Base-by-base conservation (phyloP, 64 coral and sea anemone species). In the Pachyseris speciosa region DNA sequence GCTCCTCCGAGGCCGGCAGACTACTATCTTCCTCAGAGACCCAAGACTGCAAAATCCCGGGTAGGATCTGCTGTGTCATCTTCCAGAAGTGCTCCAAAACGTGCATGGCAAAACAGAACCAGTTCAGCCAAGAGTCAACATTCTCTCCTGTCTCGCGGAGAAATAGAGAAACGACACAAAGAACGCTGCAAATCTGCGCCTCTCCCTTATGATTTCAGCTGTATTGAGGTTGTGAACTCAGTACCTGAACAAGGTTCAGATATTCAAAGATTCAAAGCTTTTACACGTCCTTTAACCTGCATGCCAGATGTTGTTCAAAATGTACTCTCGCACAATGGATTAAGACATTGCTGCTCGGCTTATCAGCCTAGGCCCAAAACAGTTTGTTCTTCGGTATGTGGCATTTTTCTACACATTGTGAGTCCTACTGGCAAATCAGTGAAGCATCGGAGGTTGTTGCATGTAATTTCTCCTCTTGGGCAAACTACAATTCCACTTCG, bases 301-400 rank as follows among this genome's bases (percentile, higher is more conserved):
- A 96, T 96, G 95, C 95, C 95, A 72, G 64, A 96, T 55, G 75
- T 96, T 90, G 73, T 96, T 20, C 84, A 93, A 43, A 96, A 96
- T 96, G 95, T 90, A 40, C 83, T 96, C 8, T 93, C 71, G 73
- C 95, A 96, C 66, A 96, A 86, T 86, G 91, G 95, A 11, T 74
- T 96, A 83, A 92, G 91, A 45, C 91, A 97, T 60, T 97, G 95
- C 66, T 97, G 95, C 31, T 97, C 95, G 24, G 95, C 95, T 34
- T 97, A 90, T 70, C 84, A 94, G 33, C 67, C 79, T 59, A 89
- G 79, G 29, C 85, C 60, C 7, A 90, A 85, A n/a, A 69, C 89
- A 37, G 47, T 47, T 4, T 80, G 91, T 52, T 52, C 75, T 61
- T 84, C 91, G 83, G 95, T 97, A 93, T 75, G 95, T 84, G 44